Percentiles rank a stretch among this genome's conserved stretches.
phyloP scores from a whole-genome alignment of 2,797 vertebrate genomes.

The Clarias pachynema region DNA sequence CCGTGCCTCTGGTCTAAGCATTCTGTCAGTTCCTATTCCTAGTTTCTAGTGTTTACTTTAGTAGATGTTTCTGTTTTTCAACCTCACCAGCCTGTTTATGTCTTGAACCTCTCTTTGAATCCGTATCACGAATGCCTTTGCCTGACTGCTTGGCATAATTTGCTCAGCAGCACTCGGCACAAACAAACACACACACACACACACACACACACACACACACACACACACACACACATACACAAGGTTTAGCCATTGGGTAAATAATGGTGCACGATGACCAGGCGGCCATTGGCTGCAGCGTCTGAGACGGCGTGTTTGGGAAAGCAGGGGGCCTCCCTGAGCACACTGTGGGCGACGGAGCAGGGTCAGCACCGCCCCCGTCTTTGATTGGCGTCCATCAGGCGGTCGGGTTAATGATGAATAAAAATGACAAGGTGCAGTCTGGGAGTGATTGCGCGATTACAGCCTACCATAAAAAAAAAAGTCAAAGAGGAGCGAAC shows the following conservation, averaged over 20 bases:
- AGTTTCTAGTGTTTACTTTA: not conserved
- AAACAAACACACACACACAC: not conserved
- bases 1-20: not conserved
- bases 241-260: slow-evolving; percentile 35
- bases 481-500: slow-evolving; percentile 27
- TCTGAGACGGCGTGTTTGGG: not conserved
- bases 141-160: not conserved
- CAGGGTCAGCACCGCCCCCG: slow-evolving; percentile 55
- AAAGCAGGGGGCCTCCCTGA: slow-evolving; percentile 6
- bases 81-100: not conserved
- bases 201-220: no score
- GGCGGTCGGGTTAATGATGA: slow-evolving; percentile 67
- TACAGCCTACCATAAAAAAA: slow-evolving; percentile 70
- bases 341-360: slow-evolving; percentile 58
- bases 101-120: not conserved
- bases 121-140: not conserved
- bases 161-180: slow-evolving; percentile 13
- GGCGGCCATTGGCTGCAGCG: slow-evolving; percentile 38
- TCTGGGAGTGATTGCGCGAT: slow-evolving; percentile 63
- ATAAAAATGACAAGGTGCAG: slow-evolving; percentile 57
- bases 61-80: not conserved
- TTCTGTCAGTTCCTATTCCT: not conserved
- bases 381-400: slow-evolving; percentile 65
- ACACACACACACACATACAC: not conserved
- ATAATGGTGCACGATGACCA: slow-evolving; percentile 40